phyloP scores from a whole-genome alignment of 1,140 invertebrate genomes.

The Drosophila athabasca region DNA sequence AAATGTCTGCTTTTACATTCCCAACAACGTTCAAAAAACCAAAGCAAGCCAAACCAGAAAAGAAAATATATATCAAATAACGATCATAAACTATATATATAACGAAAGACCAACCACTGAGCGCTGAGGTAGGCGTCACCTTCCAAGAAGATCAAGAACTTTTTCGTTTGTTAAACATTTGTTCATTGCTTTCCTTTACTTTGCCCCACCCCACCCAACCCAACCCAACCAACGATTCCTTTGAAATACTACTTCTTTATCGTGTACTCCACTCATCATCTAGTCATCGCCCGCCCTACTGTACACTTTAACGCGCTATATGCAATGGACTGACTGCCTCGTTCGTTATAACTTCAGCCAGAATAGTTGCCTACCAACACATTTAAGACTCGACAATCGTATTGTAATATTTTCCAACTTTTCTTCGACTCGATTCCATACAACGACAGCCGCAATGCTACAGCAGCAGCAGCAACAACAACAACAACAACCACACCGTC shows the following conservation, averaged over 20 bases:
- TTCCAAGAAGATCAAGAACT: constrained; percentile 26
- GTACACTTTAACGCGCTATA: no score
- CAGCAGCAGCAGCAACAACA: constrained; percentile 41
- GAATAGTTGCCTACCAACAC: constrained; percentile 8
- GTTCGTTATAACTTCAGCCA: constrained; percentile 1
- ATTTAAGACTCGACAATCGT: constrained; percentile 7
- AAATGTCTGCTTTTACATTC: constrained; percentile 75
- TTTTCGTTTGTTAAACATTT: constrained; percentile 33
- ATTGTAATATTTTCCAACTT: constrained; percentile 75
- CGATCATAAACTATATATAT: constrained; percentile 1
- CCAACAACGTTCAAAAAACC: constrained; percentile 61
- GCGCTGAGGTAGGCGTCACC: constrained; percentile 63
- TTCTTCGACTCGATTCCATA: constrained; percentile 76
- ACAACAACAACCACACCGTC: constrained; percentile 42
- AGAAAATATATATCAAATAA: constrained; percentile 14
- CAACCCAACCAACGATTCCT: no score
- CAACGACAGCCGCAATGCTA: constrained; percentile 42
- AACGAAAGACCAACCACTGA: constrained; percentile 47
- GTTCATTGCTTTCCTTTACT: constrained; percentile 17
- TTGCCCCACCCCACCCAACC: neutral
- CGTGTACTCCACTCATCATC: constrained; percentile 12
- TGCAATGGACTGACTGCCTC: no score
- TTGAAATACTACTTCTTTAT: constrained; percentile 2
- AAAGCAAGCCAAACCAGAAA: constrained; percentile 32
- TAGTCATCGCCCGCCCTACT: neutral